phyloP scores from a whole-genome alignment of 1,140 invertebrate species.

The Melipona quadrifasciata region DNA sequence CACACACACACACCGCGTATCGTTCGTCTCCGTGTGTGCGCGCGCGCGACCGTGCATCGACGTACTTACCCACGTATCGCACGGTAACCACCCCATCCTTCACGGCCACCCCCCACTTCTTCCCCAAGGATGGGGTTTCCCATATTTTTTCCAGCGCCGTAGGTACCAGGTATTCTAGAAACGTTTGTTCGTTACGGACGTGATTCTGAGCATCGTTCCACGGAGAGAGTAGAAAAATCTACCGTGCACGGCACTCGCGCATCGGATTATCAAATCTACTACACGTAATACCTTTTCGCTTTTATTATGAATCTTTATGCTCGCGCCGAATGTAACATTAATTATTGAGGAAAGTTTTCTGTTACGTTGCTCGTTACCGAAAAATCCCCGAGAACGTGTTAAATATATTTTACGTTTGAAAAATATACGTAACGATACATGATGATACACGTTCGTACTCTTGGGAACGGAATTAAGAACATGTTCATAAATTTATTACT shows the following conservation, averaged over 20 bases:
- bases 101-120: conserved; percentile 16
- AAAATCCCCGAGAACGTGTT: not conserved
- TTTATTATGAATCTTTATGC: conserved; percentile 5
- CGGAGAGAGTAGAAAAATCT: conserved; percentile 66
- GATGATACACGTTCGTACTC: too few relatives aligned
- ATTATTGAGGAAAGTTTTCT: not conserved
- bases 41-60: conserved; percentile 34
- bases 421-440: too few relatives aligned
- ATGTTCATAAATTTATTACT: too few relatives aligned
- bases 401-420: too few relatives aligned
- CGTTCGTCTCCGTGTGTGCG: not conserved
- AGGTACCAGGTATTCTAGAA: conserved; percentile 78
- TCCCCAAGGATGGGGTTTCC: conserved; percentile 75
- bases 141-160: conserved; percentile 79
- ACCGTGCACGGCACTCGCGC: conserved; percentile 34
- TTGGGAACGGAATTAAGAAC: too few relatives aligned
- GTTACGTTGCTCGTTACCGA: not conserved
- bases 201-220: conserved; percentile 65
- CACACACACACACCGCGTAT: too few relatives aligned
- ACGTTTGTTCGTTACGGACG: conserved; percentile 77
- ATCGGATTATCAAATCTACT: conserved; percentile 42
- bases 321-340: not conserved
- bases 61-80: conserved; percentile 50
- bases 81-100: conserved; percentile 54
- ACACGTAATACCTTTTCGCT: not conserved